phyloP scores from a whole-genome alignment of 2,797 vertebrate species.

The Triplophysa bombifrons region DNA sequence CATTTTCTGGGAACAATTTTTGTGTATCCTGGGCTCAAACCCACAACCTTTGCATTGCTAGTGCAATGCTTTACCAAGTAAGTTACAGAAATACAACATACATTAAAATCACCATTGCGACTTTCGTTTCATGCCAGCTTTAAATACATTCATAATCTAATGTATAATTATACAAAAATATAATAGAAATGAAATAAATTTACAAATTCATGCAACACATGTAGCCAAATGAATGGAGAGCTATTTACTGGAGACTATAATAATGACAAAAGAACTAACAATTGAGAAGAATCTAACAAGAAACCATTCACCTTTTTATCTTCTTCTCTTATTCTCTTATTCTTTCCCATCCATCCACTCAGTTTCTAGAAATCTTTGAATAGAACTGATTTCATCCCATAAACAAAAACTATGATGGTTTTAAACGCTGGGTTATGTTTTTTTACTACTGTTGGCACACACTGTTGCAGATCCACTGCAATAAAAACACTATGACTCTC shows the following conservation, averaged over 20 bases:
- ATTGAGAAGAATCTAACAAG: slow-evolving; percentile 17
- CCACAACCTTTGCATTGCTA: no score
- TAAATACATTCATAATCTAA: no score
- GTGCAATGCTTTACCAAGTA: no score
- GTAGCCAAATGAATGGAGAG: slow-evolving; percentile 5
- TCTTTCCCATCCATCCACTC: slow-evolving; percentile 3
- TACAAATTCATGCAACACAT: neutral
- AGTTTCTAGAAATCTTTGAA: slow-evolving; percentile 32
- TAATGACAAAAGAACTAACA: neutral
- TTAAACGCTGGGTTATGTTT: slow-evolving; percentile 30
- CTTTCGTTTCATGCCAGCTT: no score
- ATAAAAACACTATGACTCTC: slow-evolving; percentile 50
- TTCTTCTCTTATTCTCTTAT: neutral
- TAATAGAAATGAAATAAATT: neutral
- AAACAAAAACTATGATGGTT: slow-evolving; percentile 29
- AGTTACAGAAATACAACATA: no score
- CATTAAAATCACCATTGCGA: no score
- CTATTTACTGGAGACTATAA: neutral
- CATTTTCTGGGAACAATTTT: no score
- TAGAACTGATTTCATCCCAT: slow-evolving; percentile 6
- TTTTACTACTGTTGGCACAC: slow-evolving; percentile 49
- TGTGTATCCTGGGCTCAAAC: no score
- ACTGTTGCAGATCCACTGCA: slow-evolving; percentile 27
- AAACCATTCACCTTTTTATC: slow-evolving; percentile 9
- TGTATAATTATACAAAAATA: neutral